phyloP scores from a whole-genome alignment of 2,888 invertebrate genomes.

The Chouioia cunea region DNA sequence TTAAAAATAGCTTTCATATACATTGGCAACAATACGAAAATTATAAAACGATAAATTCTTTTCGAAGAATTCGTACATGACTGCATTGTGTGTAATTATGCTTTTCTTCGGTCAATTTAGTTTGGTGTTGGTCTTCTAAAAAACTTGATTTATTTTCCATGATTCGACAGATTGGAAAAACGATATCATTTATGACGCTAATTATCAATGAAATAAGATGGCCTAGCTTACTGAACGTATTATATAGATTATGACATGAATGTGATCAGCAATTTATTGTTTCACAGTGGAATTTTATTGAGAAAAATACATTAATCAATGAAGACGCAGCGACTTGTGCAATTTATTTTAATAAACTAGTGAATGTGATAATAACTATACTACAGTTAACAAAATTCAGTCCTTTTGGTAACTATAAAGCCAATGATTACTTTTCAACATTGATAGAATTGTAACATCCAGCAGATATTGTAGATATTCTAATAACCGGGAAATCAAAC shows the following conservation, averaged over 20 bases:
- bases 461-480: too few relatives aligned
- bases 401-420: constrained; percentile 46
- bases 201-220: constrained; percentile 64
- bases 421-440: constrained; percentile 51
- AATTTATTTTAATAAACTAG: constrained; percentile 56
- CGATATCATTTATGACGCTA: constrained; percentile 63
- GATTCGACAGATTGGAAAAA: constrained; percentile 64
- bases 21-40: too few relatives aligned
- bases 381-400: constrained; percentile 42
- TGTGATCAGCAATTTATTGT: constrained; percentile 21
- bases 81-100: too few relatives aligned
- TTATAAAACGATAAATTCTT: too few relatives aligned
- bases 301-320: constrained; percentile 50
- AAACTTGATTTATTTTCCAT: too few relatives aligned
- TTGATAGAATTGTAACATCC: constrained; percentile 49
- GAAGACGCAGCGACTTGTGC: constrained; percentile 50
- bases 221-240: constrained; percentile 13
- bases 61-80: too few relatives aligned
- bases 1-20: too few relatives aligned
- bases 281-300: constrained; percentile 39
- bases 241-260: constrained; percentile 18
- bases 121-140: too few relatives aligned
- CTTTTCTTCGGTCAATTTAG: too few relatives aligned
- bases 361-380: constrained; percentile 42
- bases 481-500: too few relatives aligned